Percentiles rank a stretch among this genome's conserved stretches.
phyloP scores from a whole-genome alignment of 2,888 invertebrate genomes.

The Coenonympha arcania region DNA sequence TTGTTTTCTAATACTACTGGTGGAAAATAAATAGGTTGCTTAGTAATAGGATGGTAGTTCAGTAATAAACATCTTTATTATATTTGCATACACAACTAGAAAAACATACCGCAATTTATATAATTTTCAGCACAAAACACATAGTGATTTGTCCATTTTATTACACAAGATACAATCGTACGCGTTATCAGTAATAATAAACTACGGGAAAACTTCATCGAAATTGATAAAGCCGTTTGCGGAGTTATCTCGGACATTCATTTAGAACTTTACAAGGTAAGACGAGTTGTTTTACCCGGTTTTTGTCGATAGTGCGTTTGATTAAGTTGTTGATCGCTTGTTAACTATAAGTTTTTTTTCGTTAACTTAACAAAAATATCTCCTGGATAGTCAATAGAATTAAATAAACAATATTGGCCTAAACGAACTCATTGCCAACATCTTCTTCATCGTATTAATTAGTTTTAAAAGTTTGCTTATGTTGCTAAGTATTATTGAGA shows the following conservation, averaged over 20 bases:
- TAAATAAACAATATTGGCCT: no score
- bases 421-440: no score
- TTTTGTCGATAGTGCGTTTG: slow-evolving; percentile 9
- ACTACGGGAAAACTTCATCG: slow-evolving; percentile 19
- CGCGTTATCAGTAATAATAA: slow-evolving; percentile 17
- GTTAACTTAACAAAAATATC: no score
- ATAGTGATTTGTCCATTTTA: slow-evolving; percentile 20
- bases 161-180: slow-evolving; percentile 18
- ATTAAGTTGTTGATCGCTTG: slow-evolving; percentile 8
- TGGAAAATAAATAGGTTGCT: neutral
- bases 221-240: slow-evolving; percentile 19
- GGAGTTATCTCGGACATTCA: slow-evolving; percentile 15
- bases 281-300: slow-evolving; percentile 15
- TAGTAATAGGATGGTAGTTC: neutral
- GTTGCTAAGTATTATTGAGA: no score
- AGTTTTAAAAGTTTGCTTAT: no score
- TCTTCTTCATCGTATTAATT: no score
- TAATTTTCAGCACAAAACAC: slow-evolving; percentile 8
- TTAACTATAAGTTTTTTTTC: no score
- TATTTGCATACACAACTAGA: neutral
- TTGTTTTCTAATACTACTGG: neutral
- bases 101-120: neutral
- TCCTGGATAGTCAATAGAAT: no score
- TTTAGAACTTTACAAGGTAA: slow-evolving; percentile 14
- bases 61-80: neutral